Base-by-base conservation (phyloP, 2,797 vertebrate species). In the Ctenopoma kingsleyae region DNA sequence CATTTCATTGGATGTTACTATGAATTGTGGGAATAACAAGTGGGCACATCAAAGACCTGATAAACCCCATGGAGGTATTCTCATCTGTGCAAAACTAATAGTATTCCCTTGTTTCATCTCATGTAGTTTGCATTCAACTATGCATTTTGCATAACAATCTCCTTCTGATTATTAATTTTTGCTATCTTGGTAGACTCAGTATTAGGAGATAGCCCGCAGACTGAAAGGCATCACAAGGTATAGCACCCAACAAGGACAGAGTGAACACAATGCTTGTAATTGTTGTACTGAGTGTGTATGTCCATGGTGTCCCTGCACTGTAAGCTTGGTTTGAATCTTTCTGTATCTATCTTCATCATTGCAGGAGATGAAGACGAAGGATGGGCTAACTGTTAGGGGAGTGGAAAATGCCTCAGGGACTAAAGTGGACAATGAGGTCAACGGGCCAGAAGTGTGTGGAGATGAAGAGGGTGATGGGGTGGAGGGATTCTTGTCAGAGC, bases 401-500 rank as follows among this genome's bases (percentile, higher is more conserved):
- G 93, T 93, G 74, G 93, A 94, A 83, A 95, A 94, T 61, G 78
- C 94, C 81, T 95, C 94, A 44, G 95, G 96, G 38, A 91, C 74
- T 58, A 81, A 76, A 81, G 62, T 30, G 52, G 94, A 96, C 76
- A 92, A 90, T 36, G 95, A 96, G 62, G 93, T 95, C 66, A 95
- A 95, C n/a, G 95, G 94, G 70, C 92, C 93, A 79, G 96, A 84
- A 10, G 81, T 85, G 48, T 93, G 95, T 91, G 81, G 95, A 93
- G 97, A 96, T 16, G 93, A 96, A 77, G 97, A 98, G 77, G 95
- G 94, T 51, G 96, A 97, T 41, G 95, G 93, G 80, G 95, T 85
- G 51, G 96, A 97, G 90, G 95, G 94, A 27, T 98, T 97, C 83
- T 91, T 96, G 5, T 98, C 97, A 2, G 98, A 98, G 90, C 83